Conservation (phyloP, 2,888 invertebrate genomes). For the Cephalotes varians region DNA sequence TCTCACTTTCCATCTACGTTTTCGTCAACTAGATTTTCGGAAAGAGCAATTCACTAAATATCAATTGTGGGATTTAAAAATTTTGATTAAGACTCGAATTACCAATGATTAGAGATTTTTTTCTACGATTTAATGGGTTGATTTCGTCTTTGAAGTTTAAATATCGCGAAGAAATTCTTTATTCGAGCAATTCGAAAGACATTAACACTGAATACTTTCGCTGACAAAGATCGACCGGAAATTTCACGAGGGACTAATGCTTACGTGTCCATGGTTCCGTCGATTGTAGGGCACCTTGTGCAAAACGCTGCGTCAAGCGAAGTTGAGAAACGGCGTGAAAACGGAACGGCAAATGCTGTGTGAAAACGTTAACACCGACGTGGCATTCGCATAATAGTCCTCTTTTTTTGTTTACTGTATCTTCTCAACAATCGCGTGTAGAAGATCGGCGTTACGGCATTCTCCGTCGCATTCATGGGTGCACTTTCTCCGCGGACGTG, state of each 20-base stretch:
- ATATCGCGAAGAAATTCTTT: not conserved
- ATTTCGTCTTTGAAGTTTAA: not conserved
- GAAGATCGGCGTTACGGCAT: not conserved
- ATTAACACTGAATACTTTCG: not conserved
- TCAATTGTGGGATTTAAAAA: no score
- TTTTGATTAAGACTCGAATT: no score
- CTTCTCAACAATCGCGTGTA: not conserved
- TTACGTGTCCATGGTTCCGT: conserved; percentile 2
- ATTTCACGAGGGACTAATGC: not conserved
- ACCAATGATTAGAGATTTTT: no score
- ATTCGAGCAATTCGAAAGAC: not conserved
- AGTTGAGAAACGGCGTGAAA: conserved; percentile 22
- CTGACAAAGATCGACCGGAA: conserved; percentile 10
- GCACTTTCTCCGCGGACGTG: conserved; percentile 30
- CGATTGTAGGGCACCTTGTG: conserved; percentile 3
- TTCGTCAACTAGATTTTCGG: no score
- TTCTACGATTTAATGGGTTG: no score
- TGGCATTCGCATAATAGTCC: not conserved
- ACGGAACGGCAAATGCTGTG: not conserved
- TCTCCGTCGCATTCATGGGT: not conserved
- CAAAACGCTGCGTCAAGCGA: not conserved
- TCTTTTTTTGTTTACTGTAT: conserved; percentile 1
- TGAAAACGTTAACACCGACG: not conserved
- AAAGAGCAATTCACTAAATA: no score
- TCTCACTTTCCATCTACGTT: no score